Conservation (phyloP, 2,113 vertebrate genomes). For the Terrapene triunguis region DNA sequence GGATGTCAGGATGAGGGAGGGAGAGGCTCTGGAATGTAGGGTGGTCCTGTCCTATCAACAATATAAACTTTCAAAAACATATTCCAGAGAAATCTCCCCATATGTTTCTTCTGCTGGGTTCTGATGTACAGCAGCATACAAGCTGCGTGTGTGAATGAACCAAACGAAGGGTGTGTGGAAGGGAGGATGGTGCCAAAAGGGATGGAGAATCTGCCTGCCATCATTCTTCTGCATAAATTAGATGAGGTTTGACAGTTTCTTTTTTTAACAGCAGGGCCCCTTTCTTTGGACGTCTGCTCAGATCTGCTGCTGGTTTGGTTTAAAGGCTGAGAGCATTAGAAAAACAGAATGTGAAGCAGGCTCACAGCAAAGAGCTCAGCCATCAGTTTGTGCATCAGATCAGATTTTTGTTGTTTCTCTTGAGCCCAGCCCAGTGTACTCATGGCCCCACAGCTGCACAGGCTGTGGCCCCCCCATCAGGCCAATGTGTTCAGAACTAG, state of each 20-base stretch:
- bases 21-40: not conserved
- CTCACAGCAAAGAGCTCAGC: not conserved
- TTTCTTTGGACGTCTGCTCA: not conserved
- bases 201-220: not conserved
- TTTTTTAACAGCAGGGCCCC: not conserved
- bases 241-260: not conserved
- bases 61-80: not conserved
- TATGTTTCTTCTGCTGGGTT: not conserved
- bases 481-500: not conserved
- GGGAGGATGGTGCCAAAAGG: not conserved
- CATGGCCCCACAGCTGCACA: not conserved
- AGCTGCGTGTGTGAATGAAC: rapidly evolving
- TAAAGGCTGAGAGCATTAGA: not conserved
- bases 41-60: not conserved
- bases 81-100: not conserved
- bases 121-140: not conserved
- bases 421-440: not conserved
- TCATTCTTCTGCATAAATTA: not conserved
- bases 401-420: not conserved
- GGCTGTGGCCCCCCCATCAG: not conserved
- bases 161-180: not conserved
- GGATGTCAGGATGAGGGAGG: not conserved
- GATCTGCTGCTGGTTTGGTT: not conserved
- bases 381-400: not conserved
- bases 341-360: not conserved